Conservation (phyloP, 2,888 invertebrate genomes). For the Catocala sponsa region DNA sequence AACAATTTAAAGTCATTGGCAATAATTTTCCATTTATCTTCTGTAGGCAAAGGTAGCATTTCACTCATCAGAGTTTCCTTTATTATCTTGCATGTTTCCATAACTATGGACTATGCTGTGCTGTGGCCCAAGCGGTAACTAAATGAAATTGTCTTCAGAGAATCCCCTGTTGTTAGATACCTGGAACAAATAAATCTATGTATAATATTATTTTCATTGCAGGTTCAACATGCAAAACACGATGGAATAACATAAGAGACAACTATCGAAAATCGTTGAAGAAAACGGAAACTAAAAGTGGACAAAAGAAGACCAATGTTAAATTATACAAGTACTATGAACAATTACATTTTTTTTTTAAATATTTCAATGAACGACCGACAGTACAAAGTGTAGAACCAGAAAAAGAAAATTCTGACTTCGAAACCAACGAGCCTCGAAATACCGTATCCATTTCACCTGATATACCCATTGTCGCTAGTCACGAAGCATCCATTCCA, state of each 20-base stretch:
- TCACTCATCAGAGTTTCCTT: constrained; percentile 26
- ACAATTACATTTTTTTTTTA: constrained; percentile 27
- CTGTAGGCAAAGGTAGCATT: constrained; percentile 8
- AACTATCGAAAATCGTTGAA: constrained; percentile 24
- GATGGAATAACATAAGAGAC: constrained; percentile 2
- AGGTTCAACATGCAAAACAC: constrained; percentile 33
- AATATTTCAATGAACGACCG: constrained; percentile 27
- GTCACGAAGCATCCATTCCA: background rate
- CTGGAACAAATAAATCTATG: constrained; percentile 46
- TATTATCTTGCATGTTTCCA: constrained; percentile 33
- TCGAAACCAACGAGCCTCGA: constrained; percentile 26
- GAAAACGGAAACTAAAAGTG: constrained; percentile 32
- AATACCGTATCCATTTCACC: constrained; percentile 8
- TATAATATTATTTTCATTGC: constrained; percentile 29
- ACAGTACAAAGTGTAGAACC: constrained; percentile 30
- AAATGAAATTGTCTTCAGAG: constrained; percentile 45
- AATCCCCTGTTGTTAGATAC: constrained; percentile 50
- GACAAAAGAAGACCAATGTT: constrained; percentile 20
- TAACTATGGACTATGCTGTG: constrained; percentile 43
- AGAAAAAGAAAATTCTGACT: constrained; percentile 8
- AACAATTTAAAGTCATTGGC: constrained; percentile 19
- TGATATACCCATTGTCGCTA: constrained; percentile 18
- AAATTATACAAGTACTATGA: constrained; percentile 35
- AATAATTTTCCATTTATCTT: constrained; percentile 21
- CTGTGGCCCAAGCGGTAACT: constrained; percentile 47